Conservation (phyloP, 2,113 vertebrate genomes). For the Spea multiplicata region DNA sequence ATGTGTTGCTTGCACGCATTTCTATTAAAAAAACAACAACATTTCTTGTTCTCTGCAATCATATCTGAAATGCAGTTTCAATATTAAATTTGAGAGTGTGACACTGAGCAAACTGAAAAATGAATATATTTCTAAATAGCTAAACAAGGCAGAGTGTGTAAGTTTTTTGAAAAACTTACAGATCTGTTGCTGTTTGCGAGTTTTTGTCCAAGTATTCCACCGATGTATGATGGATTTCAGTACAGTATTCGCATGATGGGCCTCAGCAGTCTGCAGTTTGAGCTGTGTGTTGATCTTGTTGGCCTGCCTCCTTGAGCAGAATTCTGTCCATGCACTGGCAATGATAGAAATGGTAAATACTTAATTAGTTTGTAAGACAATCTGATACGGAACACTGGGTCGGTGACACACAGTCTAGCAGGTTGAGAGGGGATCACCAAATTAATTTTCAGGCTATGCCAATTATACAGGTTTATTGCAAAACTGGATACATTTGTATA, state of each 20-base stretch:
- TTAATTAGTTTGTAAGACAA: slow-evolving; percentile 47
- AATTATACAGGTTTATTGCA: too few relatives aligned
- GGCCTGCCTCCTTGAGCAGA: slow-evolving; percentile 41
- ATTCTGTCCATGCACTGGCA: slow-evolving; percentile 54
- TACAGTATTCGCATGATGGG: slow-evolving; percentile 10
- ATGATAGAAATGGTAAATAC: slow-evolving; percentile 49
- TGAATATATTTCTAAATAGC: neutral
- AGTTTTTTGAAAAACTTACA: slow-evolving; percentile 30
- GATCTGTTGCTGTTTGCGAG: slow-evolving; percentile 34
- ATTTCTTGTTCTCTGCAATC: too few relatives aligned
- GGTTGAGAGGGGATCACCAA: too few relatives aligned
- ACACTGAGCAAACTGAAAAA: neutral
- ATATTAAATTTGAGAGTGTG: neutral
- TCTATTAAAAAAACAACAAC: too few relatives aligned
- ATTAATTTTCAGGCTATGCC: too few relatives aligned
- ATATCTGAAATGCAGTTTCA: too few relatives aligned
- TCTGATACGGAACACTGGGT: slow-evolving; percentile 35
- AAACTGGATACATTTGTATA: too few relatives aligned
- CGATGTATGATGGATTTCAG: slow-evolving; percentile 34
- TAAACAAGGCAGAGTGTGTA: neutral
- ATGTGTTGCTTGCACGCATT: too few relatives aligned
- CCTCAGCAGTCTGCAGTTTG: slow-evolving; percentile 40
- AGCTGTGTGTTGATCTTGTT: slow-evolving; percentile 15
- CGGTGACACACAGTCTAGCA: neutral
- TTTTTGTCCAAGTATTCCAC: slow-evolving; percentile 36